Conservation (phyloP, 2,113 vertebrate species). For the Procavia capensis region DNA sequence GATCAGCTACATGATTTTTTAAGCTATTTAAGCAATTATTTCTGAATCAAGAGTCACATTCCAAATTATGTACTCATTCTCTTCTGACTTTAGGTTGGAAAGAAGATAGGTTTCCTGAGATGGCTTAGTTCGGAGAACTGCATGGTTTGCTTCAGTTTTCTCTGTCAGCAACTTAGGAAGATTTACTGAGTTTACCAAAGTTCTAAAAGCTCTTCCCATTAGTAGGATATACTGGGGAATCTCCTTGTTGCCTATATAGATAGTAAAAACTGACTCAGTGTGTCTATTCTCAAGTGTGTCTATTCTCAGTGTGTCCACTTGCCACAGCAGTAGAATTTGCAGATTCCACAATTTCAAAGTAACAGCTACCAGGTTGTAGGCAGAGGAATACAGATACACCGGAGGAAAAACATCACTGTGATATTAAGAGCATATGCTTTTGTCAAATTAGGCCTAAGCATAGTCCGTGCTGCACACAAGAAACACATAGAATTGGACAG, state of each 20-base stretch:
- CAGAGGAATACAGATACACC: background rate
- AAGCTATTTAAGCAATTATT: background rate
- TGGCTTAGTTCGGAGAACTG: background rate
- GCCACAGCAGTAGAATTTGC: background rate
- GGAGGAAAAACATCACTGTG: background rate
- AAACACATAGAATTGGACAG: no score
- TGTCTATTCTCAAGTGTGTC: background rate
- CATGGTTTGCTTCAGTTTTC: no score
- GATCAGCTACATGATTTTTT: background rate
- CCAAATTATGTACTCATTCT: background rate
- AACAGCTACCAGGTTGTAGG: background rate
- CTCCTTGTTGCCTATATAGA: background rate
- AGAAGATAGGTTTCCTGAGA: background rate
- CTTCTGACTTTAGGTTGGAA: background rate
- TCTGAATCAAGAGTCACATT: background rate
- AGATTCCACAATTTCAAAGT: background rate
- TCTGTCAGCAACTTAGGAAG: background rate
- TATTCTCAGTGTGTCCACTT: constrained; percentile 3
- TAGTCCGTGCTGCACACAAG: no score
- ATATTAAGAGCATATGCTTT: background rate
- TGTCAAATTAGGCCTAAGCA: background rate
- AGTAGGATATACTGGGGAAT: background rate
- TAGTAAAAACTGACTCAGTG: background rate
- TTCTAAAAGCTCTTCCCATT: background rate
- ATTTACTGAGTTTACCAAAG: background rate